phyloP scores from a whole-genome alignment of 2,113 vertebrate genomes.

The Nibea albiflora region DNA sequence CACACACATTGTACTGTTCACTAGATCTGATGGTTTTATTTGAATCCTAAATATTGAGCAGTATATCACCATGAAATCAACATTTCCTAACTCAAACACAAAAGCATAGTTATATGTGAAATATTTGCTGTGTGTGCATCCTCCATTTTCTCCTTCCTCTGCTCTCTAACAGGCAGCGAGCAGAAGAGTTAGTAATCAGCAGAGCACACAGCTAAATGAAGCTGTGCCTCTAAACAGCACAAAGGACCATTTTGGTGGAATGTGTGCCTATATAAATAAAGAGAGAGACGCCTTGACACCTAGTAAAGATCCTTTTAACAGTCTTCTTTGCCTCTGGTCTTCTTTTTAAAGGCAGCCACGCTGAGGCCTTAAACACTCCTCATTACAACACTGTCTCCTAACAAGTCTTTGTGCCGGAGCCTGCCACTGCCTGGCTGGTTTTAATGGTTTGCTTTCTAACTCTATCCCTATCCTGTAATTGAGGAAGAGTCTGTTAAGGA shows the following conservation, averaged over 20 bases:
- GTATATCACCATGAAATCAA: neutral
- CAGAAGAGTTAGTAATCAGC: conserved; percentile 48
- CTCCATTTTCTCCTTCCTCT: conserved; percentile 9
- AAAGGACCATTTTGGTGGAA: conserved; percentile 11
- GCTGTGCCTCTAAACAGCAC: conserved; percentile 28
- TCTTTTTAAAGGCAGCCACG: conserved; percentile 40
- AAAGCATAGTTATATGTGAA: neutral
- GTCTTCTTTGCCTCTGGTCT: conserved; percentile 14
- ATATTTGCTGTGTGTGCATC: conserved; percentile 1
- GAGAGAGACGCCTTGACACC: conserved; percentile 7
- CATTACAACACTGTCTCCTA: conserved; percentile 52
- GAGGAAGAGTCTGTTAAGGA: conserved; percentile 41
- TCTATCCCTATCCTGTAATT: conserved; percentile 41
- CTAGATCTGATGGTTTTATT: neutral
- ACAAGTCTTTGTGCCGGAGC: conserved; percentile 9
- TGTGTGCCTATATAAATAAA: neutral
- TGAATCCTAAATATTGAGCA: neutral
- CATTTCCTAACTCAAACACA: neutral
- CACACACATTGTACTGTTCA: neutral
- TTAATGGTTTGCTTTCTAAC: conserved; percentile 49
- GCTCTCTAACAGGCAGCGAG: conserved; percentile 17
- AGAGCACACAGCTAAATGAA: conserved; percentile 53
- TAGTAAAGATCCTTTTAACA: conserved; percentile 43
- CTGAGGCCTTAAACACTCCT: conserved; percentile 39
- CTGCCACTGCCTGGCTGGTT: conserved; percentile 35